Evolutionary conservation across 2,113 vertebrate genomes (phyloP), one percentile per base, ranked within the genome.

Genomic region (Oryzias woworae): DNA sequence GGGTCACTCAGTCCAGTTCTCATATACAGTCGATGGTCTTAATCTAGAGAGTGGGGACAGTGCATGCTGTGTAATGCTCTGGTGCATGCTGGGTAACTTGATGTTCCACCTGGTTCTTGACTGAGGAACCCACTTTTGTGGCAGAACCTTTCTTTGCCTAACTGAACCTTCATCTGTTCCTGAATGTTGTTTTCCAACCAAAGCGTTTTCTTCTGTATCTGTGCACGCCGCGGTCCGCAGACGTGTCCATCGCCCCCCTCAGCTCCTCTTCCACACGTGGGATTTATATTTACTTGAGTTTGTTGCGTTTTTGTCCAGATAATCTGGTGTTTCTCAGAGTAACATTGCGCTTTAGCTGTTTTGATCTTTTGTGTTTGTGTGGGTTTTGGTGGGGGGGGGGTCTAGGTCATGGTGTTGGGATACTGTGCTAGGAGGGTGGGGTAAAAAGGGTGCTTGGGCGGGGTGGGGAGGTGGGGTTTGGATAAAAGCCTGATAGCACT

Each of bases 401-500:
- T 67, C 43, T 46, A 76, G 73, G 59, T 81, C 26, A 45, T 65
- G 62, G 75, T 85, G 71, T 77, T 66, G 74, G 71, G 77, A 78
- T 81, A 77, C 78, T 83, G 84, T 87, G 81, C 82, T 81, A 80
- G 80, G 76, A 66, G 78, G 80, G 82, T 80, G 68, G 82, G 79
- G 62, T 69, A 44, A 75, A 78, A 69, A 66, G 69, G 80, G 81
- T 85, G 79, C 74, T 76, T 83, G 86, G 87, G 82, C 68, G 62
- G 83, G 87, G 79, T 5, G 20, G 36, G 54, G 85, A 85, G 84
- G 68, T 60, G 82, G 87, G 80, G 73, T 63, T 68, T 77, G 89
- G 82, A 84, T 85, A 81, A 84, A 90, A 90, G 86, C 91, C 89
- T 92, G 90, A 90, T 84, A 90, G 91, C 91, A 92, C 92, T 92